Evolutionary conservation across 1,140 invertebrate species (phyloP).

Genomic region (Matsumurasca onukii): DNA sequence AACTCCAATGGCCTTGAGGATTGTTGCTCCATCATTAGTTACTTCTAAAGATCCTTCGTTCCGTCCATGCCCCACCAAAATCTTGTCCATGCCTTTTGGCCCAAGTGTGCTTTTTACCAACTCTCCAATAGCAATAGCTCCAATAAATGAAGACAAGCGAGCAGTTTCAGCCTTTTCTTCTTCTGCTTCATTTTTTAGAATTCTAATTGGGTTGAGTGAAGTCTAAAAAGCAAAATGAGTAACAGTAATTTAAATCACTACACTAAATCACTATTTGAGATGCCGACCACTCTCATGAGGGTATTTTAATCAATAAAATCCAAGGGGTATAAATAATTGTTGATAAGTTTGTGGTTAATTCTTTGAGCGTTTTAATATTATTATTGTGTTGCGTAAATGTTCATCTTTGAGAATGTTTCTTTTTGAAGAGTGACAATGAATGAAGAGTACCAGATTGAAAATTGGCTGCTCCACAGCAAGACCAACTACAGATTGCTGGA

Average conservation of each 20-base stretch:
- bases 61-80: conserved; percentile 83
- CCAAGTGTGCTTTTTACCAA: conserved; percentile 97
- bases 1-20: conserved; percentile 93
- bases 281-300: no score
- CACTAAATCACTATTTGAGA: no score
- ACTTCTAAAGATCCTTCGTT: conserved; percentile 89
- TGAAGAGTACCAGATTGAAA: no score
- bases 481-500: no score
- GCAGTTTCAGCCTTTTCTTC: conserved; percentile 97
- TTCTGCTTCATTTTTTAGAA: conserved; percentile 74
- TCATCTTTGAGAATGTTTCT: no score
- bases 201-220: conserved; percentile 28
- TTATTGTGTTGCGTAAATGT: no score
- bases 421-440: no score
- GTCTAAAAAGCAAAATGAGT: conserved; percentile 18
- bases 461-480: no score
- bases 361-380: no score
- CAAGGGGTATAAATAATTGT: no score
- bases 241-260: neutral
- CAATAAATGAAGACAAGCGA: conserved; percentile 94
- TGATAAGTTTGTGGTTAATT: no score
- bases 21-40: conserved; percentile 99
- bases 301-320: no score
- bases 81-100: conserved; percentile 99
- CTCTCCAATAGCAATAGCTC: conserved; percentile 98